Evolutionary conservation across 2,888 invertebrate genomes (phyloP), one percentile per base, ranked within the genome.

Genomic region (Lydus trimaculatus): DNA sequence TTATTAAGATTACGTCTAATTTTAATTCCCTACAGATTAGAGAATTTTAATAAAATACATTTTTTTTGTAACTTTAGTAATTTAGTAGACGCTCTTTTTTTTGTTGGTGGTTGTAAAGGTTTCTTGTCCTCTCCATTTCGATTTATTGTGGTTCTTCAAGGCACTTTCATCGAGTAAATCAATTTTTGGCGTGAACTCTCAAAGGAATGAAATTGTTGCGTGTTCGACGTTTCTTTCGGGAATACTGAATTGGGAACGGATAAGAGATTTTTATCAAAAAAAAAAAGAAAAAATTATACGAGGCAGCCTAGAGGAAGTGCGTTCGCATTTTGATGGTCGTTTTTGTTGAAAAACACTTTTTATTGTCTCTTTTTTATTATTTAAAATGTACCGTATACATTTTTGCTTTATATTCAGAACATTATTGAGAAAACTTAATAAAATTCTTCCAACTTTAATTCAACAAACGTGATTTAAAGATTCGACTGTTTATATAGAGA

Each of bases 131-230:
- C 20, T 11, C 43, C 43, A 48, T 20, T 48, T 25, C 52, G 23
- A 52, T 23, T 52, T 7, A 52, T 52, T 52, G 23, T 52, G 52
- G 52, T 25, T 23, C 20, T 52, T 52, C 23, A 52, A 52, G 52
- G 25, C 52, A 52, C 25, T 52, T 52, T 52, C 52, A 52, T 52
- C 52, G 52, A 52, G 52, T 52, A 52, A 52, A 61, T 61, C 31
- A 33, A 31, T 31, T 23, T 31, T 23, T 61, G 36, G 36, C 61
- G 31, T 36, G 31, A 61, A 23, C 36, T 17, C 31, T 15, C 31
- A 61, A 36, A 33, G 61, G 39, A 31, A 31, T 31, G 17, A 36
- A 61, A 61, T 39, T 61, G 61, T 61, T 61, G 61, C 31, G 61
- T 61, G 61, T 36, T 61, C 23, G 61, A 31, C 31, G 23, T 31